Evolutionary conservation across 2,888 invertebrate species (phyloP).

Genomic region (Podabrus alpinus): DNA sequence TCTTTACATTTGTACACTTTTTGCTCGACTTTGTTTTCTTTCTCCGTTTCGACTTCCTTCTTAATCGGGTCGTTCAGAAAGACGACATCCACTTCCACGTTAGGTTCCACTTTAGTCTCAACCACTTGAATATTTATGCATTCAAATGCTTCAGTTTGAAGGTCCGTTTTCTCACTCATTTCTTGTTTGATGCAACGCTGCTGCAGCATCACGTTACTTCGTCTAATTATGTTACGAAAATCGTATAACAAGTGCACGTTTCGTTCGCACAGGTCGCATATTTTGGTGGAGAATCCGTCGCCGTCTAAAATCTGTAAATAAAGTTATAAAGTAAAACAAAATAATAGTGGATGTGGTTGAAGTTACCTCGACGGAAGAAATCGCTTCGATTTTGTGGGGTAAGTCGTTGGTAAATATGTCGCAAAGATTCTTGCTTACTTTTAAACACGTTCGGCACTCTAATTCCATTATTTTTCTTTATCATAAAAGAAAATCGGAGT

Average conservation of each 20-base stretch:
- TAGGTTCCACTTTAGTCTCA: neutral
- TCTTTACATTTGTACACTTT: neutral
- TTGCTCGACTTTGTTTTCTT: neutral
- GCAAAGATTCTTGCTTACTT: neutral
- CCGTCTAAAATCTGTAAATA: neutral
- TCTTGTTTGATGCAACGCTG: neutral
- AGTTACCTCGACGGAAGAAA: neutral
- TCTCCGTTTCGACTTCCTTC: neutral
- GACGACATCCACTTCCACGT: neutral
- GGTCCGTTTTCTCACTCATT: neutral
- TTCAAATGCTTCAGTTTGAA: neutral
- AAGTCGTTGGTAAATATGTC: neutral
- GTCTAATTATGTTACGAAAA: neutral
- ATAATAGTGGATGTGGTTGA: neutral
- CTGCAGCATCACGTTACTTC: neutral
- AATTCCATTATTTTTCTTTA: neutral
- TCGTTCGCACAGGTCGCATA: neutral
- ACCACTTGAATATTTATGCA: neutral
- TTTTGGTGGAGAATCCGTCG: neutral
- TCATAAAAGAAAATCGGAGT: neutral
- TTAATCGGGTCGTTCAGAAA: neutral
- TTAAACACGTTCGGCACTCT: neutral
- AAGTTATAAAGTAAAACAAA: neutral
- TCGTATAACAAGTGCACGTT: neutral
- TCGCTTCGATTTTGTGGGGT: neutral